Conservation (phyloP, 2,888 invertebrate species). For the Trissoscelio sp. region DNA sequence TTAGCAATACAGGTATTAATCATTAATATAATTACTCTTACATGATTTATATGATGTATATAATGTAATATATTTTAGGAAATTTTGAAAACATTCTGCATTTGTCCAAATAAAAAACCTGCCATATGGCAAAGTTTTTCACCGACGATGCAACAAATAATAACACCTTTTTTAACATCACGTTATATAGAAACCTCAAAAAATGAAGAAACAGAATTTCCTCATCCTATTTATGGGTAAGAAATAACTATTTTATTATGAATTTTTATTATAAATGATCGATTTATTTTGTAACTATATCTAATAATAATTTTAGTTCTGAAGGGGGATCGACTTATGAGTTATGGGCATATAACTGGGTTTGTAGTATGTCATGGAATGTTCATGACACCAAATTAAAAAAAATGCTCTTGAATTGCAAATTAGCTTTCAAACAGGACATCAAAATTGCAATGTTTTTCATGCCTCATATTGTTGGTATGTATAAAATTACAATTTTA, state of each 20-base stretch:
- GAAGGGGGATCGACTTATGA: constrained; percentile 88
- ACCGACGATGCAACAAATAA: constrained; percentile 89
- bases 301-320: constrained; percentile 85
- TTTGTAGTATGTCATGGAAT: constrained; percentile 87
- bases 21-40: too few relatives aligned
- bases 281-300: too few relatives aligned
- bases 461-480: constrained; percentile 88
- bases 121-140: constrained; percentile 90
- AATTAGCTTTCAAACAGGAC: constrained; percentile 90
- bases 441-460: constrained; percentile 89
- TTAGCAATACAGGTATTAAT: constrained; percentile 87
- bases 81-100: constrained; percentile 89
- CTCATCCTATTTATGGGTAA: constrained; percentile 83
- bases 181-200: constrained; percentile 83
- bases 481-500: constrained; percentile 67
- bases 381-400: constrained; percentile 86
- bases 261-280: neutral
- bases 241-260: neutral
- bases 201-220: constrained; percentile 74
- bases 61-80: constrained; percentile 84
- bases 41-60: too few relatives aligned
- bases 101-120: constrained; percentile 87
- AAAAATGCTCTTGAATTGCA: constrained; percentile 88
- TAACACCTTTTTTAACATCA: constrained; percentile 90
- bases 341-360: constrained; percentile 92